Percentiles rank a stretch among this genome's conserved stretches.
Evolutionary conservation across 2,888 invertebrate genomes (phyloP).

Genomic region (Barypeithes pellucidus): DNA sequence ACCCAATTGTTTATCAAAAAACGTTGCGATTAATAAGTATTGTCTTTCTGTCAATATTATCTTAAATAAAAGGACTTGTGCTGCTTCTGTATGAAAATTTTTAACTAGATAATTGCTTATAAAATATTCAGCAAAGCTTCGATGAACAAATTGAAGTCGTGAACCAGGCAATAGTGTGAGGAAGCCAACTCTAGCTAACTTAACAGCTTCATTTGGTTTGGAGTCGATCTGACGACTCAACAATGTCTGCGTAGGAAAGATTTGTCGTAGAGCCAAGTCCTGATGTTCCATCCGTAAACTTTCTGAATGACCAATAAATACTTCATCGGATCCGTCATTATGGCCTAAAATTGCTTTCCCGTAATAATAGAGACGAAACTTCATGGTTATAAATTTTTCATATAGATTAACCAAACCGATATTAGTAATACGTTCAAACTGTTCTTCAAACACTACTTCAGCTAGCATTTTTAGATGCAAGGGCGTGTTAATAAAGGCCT

Average conservation of each 20-base stretch:
- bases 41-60: not conserved
- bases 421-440: constrained; percentile 23
- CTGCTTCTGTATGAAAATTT: not conserved
- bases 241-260: constrained; percentile 6
- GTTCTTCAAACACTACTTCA: constrained; percentile 38
- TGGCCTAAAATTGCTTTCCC: constrained; percentile 32
- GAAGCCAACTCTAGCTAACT: constrained; percentile 31
- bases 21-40: not conserved
- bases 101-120: constrained; percentile 27
- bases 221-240: not conserved
- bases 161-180: constrained; percentile 13
- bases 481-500: constrained; percentile 33
- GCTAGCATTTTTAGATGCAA: constrained; percentile 44
- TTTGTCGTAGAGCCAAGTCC: not conserved
- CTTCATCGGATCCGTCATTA: constrained; percentile 11
- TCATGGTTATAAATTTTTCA: constrained; percentile 30
- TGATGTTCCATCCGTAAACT: not conserved
- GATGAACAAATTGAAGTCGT: constrained; percentile 41
- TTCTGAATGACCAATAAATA: not conserved
- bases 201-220: not conserved
- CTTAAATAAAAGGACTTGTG: not conserved
- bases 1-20: constrained; percentile 4
- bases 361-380: constrained; percentile 38
- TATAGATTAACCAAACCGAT: constrained; percentile 29
- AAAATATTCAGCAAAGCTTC: constrained; percentile 47